Evolutionary conservation across 1,140 invertebrate species (phyloP), one percentile per base, ranked within the genome.

Genomic region (Laupala kohalensis): DNA sequence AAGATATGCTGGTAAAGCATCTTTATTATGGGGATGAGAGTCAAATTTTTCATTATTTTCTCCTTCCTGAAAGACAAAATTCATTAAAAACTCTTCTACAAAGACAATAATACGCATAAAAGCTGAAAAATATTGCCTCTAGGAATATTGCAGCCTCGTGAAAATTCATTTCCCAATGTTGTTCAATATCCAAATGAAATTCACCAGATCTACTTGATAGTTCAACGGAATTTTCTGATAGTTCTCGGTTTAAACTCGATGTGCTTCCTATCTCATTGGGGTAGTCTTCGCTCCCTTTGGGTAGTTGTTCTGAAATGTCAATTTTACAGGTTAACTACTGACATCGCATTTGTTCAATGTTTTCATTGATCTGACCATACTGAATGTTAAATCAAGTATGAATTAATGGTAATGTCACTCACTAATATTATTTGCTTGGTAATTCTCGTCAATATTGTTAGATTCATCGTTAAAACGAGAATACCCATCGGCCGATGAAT

Each of bases 11-110:
- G 93, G 93, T 68, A 96, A 81, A 77, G 93, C 91, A 77, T 90
- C 88, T 25, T 89, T 89, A 78, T 89, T 89, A 63, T 87, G 86
- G 0, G 94, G 94, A 81, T 96, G 93, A 5, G 92, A 93, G 77
- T 92, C 90, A 79, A 95, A 96, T 80, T 95, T 95, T 80, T 95
- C 93, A 83, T 96, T 96, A 77, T 96, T 95, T 80, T 88, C 86
- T 13, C 93, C 94, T 88, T 96, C 94, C 89, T 94, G 79, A 53
- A 76, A 80, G 74, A 29, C 28, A 63, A n/a, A 25, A 28, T 23
- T 2, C 3, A 23, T 13, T 68, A 3, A 15, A 12, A 65, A 65
- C 23, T 65, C 23, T 23, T 64, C 23, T 25, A 24, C 5, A 19
- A 23, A 25, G 9, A 15, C 64, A 6, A 65, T 25, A n/a, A 5